These are phyloP conservation scores for Nephrotoma appendiculata DNA, from an alignment of 2,888 invertebrate genomes.

Conservation along the genomic window DNA sequence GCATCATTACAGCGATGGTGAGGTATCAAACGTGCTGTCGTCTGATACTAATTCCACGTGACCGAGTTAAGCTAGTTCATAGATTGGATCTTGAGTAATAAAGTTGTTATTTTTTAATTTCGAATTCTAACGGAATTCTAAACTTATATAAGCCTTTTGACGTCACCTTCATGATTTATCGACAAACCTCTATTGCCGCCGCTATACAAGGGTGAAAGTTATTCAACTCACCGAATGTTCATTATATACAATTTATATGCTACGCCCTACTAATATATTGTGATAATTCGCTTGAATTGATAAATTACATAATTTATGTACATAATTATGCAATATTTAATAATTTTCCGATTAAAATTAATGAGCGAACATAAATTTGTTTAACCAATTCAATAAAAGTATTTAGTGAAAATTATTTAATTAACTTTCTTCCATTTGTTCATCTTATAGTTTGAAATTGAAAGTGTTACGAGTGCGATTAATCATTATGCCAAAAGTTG, in stretches of 20 bases:
- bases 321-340: neutral
- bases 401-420: neutral
- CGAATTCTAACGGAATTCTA: too few relatives aligned
- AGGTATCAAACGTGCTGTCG: too few relatives aligned
- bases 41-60: too few relatives aligned
- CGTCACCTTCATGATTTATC: too few relatives aligned
- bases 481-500: neutral
- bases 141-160: too few relatives aligned
- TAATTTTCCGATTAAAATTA: neutral
- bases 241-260: neutral
- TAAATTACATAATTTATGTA: neutral
- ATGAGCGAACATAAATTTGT: neutral
- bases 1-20: too few relatives aligned
- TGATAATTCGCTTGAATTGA: neutral
- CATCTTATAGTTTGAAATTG: neutral
- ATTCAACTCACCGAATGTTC: neutral
- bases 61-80: too few relatives aligned
- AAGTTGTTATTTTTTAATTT: too few relatives aligned
- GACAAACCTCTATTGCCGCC: too few relatives aligned
- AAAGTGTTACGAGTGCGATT: neutral
- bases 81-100: too few relatives aligned
- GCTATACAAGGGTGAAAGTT: neutral
- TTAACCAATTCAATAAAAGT: neutral
- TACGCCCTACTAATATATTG: neutral
- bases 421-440: neutral